Conservation (phyloP, 2,113 vertebrate genomes). For the Grallaria varia region DNA sequence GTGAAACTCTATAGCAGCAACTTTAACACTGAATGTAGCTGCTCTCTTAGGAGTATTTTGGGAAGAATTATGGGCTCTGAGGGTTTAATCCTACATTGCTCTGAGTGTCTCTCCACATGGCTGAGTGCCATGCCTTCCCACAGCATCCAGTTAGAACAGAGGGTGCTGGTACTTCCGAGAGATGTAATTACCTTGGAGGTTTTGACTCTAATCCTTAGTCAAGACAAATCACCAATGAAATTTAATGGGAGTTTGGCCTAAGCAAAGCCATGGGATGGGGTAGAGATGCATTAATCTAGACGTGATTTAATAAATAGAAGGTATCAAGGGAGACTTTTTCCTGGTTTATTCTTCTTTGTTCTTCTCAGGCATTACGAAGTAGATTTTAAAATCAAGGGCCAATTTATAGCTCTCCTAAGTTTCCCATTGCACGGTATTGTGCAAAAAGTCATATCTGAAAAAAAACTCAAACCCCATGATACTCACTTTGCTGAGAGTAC, state of each 20-base stretch:
- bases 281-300: neutral
- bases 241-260: neutral
- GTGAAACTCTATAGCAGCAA: neutral
- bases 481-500: neutral
- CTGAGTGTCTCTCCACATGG: neutral
- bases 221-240: constrained; percentile 23
- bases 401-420: neutral
- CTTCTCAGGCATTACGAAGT: neutral
- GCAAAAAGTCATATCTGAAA: neutral
- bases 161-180: neutral
- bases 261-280: neutral
- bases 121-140: constrained; percentile 7
- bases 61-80: neutral
- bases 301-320: neutral
- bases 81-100: neutral
- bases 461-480: neutral
- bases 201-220: constrained; percentile 19
- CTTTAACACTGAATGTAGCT: neutral
- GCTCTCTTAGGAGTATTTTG: neutral
- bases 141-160: neutral
- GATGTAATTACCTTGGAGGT: constrained; percentile 5
- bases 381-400: neutral
- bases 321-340: neutral
- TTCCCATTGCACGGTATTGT: neutral
- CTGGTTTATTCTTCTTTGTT: neutral